A percentile compares a stretch with the other conserved stretches of the same genome.
phyloP scores from a whole-genome alignment of 2,888 invertebrate species.

The Melangyna quadrimaculata region DNA sequence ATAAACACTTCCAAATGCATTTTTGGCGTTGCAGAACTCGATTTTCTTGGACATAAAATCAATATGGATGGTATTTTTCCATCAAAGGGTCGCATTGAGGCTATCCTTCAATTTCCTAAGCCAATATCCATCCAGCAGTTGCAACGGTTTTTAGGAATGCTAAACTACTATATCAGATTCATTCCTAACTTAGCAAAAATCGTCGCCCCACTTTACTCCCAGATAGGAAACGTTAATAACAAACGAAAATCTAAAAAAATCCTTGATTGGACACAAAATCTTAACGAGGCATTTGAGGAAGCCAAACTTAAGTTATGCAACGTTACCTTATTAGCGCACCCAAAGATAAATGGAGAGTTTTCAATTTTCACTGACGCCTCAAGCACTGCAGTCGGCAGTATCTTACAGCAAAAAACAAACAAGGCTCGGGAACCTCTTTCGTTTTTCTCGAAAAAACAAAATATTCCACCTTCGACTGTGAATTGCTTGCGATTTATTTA shows the following conservation, averaged over 20 bases:
- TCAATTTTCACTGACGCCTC: slow-evolving; percentile 60
- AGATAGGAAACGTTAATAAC: background rate
- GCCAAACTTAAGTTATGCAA: background rate
- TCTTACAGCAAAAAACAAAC: slow-evolving; percentile 70
- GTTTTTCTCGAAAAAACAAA: slow-evolving; percentile 73
- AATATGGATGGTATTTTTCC: background rate
- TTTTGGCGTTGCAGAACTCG: background rate
- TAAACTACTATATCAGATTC: slow-evolving; percentile 22
- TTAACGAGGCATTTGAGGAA: background rate
- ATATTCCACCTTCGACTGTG: slow-evolving; percentile 74
- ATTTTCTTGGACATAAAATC: background rate
- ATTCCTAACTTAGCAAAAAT: slow-evolving; percentile 1
- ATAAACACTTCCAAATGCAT: slow-evolving; percentile 3
- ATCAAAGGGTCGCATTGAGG: background rate
- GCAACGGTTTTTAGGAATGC: slow-evolving; percentile 24
- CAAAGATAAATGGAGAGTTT: background rate
- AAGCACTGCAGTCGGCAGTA: slow-evolving; percentile 72
- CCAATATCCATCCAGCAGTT: background rate
- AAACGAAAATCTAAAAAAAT: background rate
- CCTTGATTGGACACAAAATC: background rate
- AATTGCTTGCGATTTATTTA: slow-evolving; percentile 73
- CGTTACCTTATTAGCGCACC: slow-evolving; percentile 37
- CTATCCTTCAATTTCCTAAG: background rate
- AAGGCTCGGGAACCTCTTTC: slow-evolving; percentile 71
- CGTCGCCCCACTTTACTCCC: background rate